Conservation (phyloP, 1,140 invertebrate species). For the Vanessa tameamea region DNA sequence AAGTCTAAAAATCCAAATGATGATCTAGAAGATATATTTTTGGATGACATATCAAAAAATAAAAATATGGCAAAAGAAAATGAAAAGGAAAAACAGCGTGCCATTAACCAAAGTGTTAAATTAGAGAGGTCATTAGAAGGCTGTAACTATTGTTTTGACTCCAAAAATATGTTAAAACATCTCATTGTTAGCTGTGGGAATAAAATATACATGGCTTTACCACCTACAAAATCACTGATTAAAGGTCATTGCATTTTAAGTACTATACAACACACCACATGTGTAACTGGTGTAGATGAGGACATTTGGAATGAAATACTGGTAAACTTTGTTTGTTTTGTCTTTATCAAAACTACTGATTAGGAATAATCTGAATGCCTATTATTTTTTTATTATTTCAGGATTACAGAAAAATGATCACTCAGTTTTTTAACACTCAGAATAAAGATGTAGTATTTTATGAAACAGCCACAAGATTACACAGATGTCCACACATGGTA, state of each 20-base stretch:
- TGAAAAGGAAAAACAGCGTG: slow-evolving; percentile 83
- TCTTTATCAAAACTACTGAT: slow-evolving; percentile 1
- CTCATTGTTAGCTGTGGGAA: slow-evolving; percentile 91
- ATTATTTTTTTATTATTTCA: slow-evolving; percentile 60
- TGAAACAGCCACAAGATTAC: slow-evolving; percentile 90
- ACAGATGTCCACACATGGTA: slow-evolving; percentile 90
- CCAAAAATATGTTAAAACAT: slow-evolving; percentile 90
- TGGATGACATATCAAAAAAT: slow-evolving; percentile 85
- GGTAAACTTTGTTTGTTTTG: slow-evolving; percentile 71
- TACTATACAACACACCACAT: slow-evolving; percentile 90
- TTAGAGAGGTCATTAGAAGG: slow-evolving; percentile 87
- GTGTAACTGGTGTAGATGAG: slow-evolving; percentile 93
- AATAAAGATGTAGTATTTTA: slow-evolving; percentile 94
- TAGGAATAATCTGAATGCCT: neutral
- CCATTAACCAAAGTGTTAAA: slow-evolving; percentile 88
- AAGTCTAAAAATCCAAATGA: slow-evolving; percentile 85
- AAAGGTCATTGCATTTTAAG: slow-evolving; percentile 93
- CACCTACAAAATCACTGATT: slow-evolving; percentile 89
- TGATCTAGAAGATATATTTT: slow-evolving; percentile 94
- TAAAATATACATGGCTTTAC: slow-evolving; percentile 91
- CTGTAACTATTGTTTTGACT: slow-evolving; percentile 92
- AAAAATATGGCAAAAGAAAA: slow-evolving; percentile 83
- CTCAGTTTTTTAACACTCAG: slow-evolving; percentile 87
- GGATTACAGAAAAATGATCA: slow-evolving; percentile 87
- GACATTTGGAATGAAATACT: slow-evolving; percentile 95